Conservation (phyloP, 2,113 vertebrate genomes). For the Nesospiza acunhae region DNA sequence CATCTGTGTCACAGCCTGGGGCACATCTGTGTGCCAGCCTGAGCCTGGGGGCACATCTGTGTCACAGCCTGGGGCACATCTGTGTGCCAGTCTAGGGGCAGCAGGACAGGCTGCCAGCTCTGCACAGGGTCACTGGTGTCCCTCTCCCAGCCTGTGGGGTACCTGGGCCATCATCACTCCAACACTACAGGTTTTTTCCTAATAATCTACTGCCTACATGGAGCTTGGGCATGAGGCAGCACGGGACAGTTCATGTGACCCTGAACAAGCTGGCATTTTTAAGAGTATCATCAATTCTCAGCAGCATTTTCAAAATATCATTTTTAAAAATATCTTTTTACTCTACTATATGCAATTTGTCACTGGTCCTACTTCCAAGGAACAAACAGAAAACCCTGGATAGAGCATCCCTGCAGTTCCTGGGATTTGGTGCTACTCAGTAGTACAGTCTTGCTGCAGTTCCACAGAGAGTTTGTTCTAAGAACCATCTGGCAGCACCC, state of each 20-base stretch:
- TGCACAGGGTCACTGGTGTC: background rate
- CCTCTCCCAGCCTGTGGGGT: background rate
- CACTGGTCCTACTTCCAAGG: background rate
- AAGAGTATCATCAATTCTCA: background rate
- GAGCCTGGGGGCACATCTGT: background rate
- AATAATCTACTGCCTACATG: accelerated
- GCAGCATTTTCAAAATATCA: background rate
- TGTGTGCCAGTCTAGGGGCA: background rate
- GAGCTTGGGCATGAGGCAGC: background rate
- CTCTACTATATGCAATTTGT: background rate
- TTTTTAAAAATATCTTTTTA: background rate
- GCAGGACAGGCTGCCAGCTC: background rate
- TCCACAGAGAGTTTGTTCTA: background rate
- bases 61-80: background rate
- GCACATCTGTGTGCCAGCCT: too few relatives aligned
- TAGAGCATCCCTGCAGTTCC: background rate
- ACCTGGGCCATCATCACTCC: background rate
- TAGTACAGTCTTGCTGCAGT: background rate
- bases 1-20: too few relatives aligned
- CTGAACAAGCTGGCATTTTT: background rate
- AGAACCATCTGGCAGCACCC: accelerated
- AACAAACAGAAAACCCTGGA: background rate
- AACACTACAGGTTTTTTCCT: accelerated
- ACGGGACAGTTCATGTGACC: accelerated
- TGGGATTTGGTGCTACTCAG: background rate